phyloP scores from a whole-genome alignment of 2,888 invertebrate species.

The Aplocera efformata region DNA sequence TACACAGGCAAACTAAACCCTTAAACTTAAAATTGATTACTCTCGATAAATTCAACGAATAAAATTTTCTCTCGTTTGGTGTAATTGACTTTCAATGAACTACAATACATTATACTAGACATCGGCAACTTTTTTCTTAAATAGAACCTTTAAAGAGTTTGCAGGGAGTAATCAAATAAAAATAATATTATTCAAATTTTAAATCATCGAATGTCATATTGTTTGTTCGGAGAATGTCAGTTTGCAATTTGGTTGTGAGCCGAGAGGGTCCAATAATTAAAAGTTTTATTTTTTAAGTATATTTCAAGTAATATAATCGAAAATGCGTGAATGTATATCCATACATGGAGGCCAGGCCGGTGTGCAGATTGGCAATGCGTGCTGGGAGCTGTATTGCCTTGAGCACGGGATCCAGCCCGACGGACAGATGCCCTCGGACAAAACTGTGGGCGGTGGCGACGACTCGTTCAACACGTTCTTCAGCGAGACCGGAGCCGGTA shows the following conservation, averaged over 20 bases:
- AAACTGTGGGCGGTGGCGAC: slow-evolving; percentile 90
- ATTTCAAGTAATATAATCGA: slow-evolving; percentile 35
- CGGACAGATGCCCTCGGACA: slow-evolving; percentile 92
- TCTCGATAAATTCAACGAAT: no score
- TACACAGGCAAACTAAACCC: no score
- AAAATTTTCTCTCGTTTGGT: no score
- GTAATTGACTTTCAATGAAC: no score
- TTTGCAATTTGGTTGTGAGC: slow-evolving; percentile 37
- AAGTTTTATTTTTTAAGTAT: slow-evolving; percentile 53
- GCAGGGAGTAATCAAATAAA: slow-evolving; percentile 8
- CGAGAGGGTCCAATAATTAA: slow-evolving; percentile 32
- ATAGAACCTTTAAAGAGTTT: no score
- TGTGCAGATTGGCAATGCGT: slow-evolving; percentile 93
- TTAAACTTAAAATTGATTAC: no score
- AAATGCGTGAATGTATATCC: slow-evolving; percentile 74
- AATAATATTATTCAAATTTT: slow-evolving; percentile 23
- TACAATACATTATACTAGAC: no score
- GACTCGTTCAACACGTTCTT: slow-evolving; percentile 97
- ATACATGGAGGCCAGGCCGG: slow-evolving; percentile 80
- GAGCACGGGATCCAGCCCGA: slow-evolving; percentile 92
- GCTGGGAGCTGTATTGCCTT: slow-evolving; percentile 91
- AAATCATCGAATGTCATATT: slow-evolving; percentile 19
- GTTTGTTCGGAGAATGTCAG: slow-evolving; percentile 31
- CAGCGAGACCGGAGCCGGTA: slow-evolving; percentile 96
- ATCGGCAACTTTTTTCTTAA: no score